These are phyloP conservation scores for Chloropsis hardwickii DNA, from an alignment of 2,113 vertebrate genomes.

Conservation along the genomic window DNA sequence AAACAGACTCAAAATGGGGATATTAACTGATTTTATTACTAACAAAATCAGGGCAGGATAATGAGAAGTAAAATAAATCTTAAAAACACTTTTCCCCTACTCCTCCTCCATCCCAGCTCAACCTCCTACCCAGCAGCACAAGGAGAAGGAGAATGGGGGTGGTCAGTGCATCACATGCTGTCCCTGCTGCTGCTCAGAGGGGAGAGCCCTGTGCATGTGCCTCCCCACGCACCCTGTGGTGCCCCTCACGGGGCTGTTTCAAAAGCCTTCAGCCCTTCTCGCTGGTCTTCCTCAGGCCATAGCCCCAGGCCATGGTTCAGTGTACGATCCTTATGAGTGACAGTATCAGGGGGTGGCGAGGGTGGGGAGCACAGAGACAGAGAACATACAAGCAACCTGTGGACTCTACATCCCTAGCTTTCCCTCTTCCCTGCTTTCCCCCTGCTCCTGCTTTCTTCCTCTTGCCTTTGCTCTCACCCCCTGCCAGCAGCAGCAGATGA, in stretches of 20 bases:
- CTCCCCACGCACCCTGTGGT: fast-evolving
- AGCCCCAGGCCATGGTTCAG: background rate
- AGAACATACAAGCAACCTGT: background rate
- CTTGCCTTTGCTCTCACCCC: background rate
- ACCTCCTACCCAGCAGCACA: background rate
- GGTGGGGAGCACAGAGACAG: fast-evolving
- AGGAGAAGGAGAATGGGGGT: background rate
- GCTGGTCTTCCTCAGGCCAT: background rate
- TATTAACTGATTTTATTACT: background rate
- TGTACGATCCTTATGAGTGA: background rate
- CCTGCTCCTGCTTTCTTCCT: background rate
- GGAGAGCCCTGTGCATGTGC: background rate
- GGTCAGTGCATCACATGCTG: background rate
- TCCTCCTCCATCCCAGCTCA: background rate
- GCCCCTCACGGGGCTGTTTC: background rate
- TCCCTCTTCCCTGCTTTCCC: background rate
- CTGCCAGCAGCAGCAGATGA: background rate
- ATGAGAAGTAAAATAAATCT: background rate
- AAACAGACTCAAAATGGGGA: background rate
- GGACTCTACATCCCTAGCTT: too few species aligned
- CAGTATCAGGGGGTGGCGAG: fast-evolving
- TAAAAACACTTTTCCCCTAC: background rate
- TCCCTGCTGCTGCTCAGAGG: background rate
- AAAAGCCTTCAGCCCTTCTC: background rate
- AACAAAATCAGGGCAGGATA: background rate